phyloP scores from a whole-genome alignment of 2,113 vertebrate species.

The Puntigrus tetrazona region DNA sequence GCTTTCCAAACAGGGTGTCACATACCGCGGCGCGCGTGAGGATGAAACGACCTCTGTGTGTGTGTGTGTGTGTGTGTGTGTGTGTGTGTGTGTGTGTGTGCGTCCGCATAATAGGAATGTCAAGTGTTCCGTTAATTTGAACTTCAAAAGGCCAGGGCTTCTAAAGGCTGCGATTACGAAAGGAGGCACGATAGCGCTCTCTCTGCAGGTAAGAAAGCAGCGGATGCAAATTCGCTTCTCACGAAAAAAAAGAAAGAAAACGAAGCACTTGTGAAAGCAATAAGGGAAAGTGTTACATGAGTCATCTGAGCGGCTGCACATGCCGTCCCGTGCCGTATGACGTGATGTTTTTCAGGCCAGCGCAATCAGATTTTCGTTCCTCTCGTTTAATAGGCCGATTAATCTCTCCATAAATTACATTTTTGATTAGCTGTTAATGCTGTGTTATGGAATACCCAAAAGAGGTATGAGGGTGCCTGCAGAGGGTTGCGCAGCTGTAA shows the following conservation, averaged over 20 bases:
- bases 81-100: too few species aligned
- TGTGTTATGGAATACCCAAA: conserved; percentile 14
- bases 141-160: conserved; percentile 46
- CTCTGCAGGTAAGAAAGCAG: conserved; percentile 33
- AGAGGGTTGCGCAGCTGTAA: neutral
- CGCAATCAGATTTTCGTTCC: conserved; percentile 21
- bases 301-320: conserved; percentile 8
- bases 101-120: conserved; percentile 29
- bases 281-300: conserved; percentile 25
- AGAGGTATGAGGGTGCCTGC: neutral
- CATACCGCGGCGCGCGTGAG: neutral
- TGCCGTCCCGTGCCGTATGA: conserved; percentile 11
- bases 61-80: too few species aligned
- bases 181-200: conserved; percentile 32
- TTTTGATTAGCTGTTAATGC: neutral
- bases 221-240: neutral
- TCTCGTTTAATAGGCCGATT: neutral
- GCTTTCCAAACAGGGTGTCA: conserved; percentile 19
- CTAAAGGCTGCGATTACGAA: conserved; percentile 43
- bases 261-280: conserved; percentile 22
- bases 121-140: conserved; percentile 49
- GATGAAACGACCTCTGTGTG: too few species aligned
- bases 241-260: neutral
- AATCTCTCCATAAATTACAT: conserved; percentile 2
- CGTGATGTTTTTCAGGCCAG: neutral